phyloP scores from a whole-genome alignment of 2,113 vertebrate species.

The Takifugu bimaculatus region DNA sequence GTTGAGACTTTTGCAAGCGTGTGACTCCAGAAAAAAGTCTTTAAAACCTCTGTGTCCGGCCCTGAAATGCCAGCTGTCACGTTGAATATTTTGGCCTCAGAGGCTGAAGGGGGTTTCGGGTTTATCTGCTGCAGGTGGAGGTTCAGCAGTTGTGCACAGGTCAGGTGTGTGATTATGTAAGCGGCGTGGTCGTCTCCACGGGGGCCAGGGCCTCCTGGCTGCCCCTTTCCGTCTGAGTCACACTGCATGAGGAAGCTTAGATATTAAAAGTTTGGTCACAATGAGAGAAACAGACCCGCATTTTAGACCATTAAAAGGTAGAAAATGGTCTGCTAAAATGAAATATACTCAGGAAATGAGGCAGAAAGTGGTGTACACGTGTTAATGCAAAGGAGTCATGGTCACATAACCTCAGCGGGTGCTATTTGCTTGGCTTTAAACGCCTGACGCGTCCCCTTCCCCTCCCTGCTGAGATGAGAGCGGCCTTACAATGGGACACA shows the following conservation, averaged over 20 bases:
- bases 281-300: too few species aligned
- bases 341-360: too few species aligned
- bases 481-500: too few species aligned
- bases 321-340: too few species aligned
- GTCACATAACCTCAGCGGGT: background rate
- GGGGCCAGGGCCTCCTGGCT: background rate
- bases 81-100: slow-evolving; percentile 10
- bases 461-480: too few species aligned
- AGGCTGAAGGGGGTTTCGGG: slow-evolving; percentile 3
- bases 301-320: too few species aligned
- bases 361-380: too few species aligned
- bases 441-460: too few species aligned
- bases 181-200: background rate
- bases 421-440: too few species aligned
- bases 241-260: too few species aligned
- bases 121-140: background rate
- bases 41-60: background rate
- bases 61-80: slow-evolving; percentile 46
- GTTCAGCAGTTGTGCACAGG: slow-evolving; percentile 9
- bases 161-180: slow-evolving; percentile 21
- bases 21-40: background rate
- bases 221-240: background rate
- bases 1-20: background rate
- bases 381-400: background rate
- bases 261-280: too few species aligned